These are phyloP conservation scores for Tyrannus savana DNA, from an alignment of 2,113 vertebrate species.

Conservation along the genomic window DNA sequence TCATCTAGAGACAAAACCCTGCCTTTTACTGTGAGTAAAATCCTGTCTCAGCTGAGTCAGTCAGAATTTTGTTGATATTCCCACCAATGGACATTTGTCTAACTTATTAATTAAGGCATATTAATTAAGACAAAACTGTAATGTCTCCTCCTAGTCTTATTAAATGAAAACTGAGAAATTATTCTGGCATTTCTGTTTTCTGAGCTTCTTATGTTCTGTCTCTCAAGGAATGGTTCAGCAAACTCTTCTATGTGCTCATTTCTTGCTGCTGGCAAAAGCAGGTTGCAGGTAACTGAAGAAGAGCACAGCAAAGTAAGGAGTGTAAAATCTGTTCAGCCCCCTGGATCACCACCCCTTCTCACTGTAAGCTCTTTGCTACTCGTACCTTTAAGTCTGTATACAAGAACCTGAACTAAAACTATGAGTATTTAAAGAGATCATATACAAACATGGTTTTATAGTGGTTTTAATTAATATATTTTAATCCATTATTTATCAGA, in stretches of 20 bases:
- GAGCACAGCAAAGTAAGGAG: background rate
- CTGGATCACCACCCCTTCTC: background rate
- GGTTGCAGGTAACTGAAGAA: background rate
- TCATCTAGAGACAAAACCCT: background rate
- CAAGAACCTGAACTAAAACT: background rate
- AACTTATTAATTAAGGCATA: background rate
- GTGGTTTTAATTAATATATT: background rate
- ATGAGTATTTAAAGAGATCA: background rate
- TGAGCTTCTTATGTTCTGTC: background rate
- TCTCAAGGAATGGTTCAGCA: background rate
- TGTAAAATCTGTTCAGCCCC: background rate
- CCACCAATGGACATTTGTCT: background rate
- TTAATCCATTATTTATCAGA: background rate
- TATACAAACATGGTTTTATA: background rate
- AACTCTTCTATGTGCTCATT: background rate
- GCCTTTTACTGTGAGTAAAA: background rate
- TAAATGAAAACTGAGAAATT: background rate
- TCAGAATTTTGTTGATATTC: background rate
- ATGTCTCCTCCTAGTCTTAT: background rate
- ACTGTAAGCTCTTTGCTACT: background rate
- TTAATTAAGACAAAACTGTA: background rate
- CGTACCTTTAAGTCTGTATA: background rate
- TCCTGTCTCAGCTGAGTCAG: background rate
- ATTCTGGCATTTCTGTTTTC: background rate
- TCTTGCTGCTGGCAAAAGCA: background rate